Evolutionary conservation across 23 tunicate species (phyloP).

Genomic region (Trididemnum nubilum): DNA sequence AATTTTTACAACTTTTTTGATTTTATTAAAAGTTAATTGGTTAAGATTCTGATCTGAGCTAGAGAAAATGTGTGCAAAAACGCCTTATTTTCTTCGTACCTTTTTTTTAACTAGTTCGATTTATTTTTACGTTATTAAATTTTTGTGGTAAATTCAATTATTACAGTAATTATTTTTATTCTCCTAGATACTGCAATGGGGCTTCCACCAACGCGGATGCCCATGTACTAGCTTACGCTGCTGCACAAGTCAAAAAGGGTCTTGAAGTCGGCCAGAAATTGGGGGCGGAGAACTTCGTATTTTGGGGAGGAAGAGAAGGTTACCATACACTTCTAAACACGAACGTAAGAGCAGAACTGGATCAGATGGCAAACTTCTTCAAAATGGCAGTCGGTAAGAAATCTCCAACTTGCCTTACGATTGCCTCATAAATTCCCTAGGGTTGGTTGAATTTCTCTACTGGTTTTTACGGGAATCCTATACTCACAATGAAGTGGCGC

Average conservation of each 20-base stretch:
- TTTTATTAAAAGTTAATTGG: too few relatives aligned
- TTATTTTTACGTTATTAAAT: too few relatives aligned
- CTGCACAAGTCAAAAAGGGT: slow-evolving; percentile 91
- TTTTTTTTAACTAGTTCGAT: too few relatives aligned
- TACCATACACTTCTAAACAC: slow-evolving; percentile 88
- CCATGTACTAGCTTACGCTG: slow-evolving; percentile 91
- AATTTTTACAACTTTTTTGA: too few relatives aligned
- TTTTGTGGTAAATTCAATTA: too few relatives aligned
- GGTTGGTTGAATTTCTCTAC: not conserved
- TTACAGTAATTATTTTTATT: too few relatives aligned
- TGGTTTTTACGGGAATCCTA: too few relatives aligned
- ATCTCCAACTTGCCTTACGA: too few relatives aligned
- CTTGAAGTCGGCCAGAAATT: slow-evolving; percentile 80
- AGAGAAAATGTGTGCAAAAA: too few relatives aligned
- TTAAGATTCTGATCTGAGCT: too few relatives aligned
- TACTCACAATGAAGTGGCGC: not conserved
- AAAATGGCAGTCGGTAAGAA: slow-evolving; percentile 91
- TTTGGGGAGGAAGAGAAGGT: slow-evolving; percentile 97
- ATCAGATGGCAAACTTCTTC: slow-evolving; percentile 90
- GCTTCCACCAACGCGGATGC: slow-evolving; percentile 86
- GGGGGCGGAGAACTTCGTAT: slow-evolving; percentile 94
- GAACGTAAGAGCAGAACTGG: slow-evolving; percentile 76
- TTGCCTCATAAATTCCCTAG: too few relatives aligned
- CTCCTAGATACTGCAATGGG: slow-evolving; percentile 85
- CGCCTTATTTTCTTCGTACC: too few relatives aligned